phyloP scores from a whole-genome alignment of 2,888 invertebrate species.

The Trachelus tabidus region DNA sequence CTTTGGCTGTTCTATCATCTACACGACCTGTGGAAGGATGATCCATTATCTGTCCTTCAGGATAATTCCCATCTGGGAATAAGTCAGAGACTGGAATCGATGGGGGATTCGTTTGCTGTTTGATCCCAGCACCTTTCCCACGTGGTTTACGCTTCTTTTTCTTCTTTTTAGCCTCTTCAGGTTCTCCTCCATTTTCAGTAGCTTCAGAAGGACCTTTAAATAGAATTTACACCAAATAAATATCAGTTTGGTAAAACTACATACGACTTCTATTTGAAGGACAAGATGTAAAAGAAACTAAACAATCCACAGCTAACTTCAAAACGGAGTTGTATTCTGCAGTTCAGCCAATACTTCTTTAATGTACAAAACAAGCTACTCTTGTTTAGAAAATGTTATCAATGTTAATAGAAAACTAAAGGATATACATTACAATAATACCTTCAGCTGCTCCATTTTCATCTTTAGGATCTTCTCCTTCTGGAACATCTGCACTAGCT shows the following conservation, averaged over 20 bases:
- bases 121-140: slow-evolving; percentile 66
- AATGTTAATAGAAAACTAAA: neutral
- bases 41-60: slow-evolving; percentile 90
- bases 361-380: neutral
- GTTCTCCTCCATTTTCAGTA: slow-evolving; percentile 68
- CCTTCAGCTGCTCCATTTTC: slow-evolving; percentile 39
- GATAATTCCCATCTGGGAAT: slow-evolving; percentile 86
- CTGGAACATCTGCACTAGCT: slow-evolving; percentile 65
- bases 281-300: no score
- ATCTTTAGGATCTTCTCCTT: slow-evolving; percentile 54
- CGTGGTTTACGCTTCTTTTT: slow-evolving; percentile 69
- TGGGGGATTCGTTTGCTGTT: slow-evolving; percentile 84
- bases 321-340: no score
- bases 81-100: slow-evolving; percentile 87
- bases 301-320: no score
- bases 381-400: neutral
- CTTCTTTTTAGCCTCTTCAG: slow-evolving; percentile 77
- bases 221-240: slow-evolving; percentile 3
- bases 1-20: slow-evolving; percentile 87
- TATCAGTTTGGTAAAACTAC: neutral
- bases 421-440: slow-evolving; percentile 14
- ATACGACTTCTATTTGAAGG: no score
- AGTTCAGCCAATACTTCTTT: neutral
- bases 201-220: slow-evolving; percentile 45
- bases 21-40: slow-evolving; percentile 77